phyloP scores from a whole-genome alignment of 2,888 invertebrate genomes.

The Meganola albula region DNA sequence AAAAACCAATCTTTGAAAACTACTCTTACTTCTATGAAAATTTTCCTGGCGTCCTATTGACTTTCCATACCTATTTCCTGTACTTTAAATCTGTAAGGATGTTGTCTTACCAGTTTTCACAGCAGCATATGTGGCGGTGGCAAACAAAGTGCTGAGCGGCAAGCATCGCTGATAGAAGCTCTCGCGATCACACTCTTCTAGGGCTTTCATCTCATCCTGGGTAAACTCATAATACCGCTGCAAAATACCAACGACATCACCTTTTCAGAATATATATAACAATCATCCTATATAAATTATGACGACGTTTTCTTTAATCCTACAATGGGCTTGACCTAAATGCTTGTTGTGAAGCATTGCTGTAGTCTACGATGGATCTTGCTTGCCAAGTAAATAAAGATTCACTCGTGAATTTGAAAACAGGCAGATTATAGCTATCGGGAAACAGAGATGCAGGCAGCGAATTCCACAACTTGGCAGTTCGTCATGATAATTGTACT shows the following conservation, averaged over 20 bases:
- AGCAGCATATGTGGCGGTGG: slow-evolving; percentile 80
- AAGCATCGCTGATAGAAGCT: slow-evolving; percentile 87
- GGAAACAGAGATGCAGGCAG: too few species aligned
- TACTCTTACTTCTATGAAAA: slow-evolving; percentile 63
- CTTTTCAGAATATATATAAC: too few species aligned
- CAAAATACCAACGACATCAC: slow-evolving; percentile 33
- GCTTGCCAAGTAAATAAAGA: too few species aligned
- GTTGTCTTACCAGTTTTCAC: slow-evolving; percentile 77
- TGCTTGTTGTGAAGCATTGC: too few species aligned
- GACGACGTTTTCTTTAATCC: too few species aligned
- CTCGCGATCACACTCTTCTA: slow-evolving; percentile 87
- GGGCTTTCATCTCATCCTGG: slow-evolving; percentile 82
- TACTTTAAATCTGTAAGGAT: background rate
- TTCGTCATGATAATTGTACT: too few species aligned
- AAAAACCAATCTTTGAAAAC: slow-evolving; percentile 1
- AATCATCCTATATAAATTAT: too few species aligned
- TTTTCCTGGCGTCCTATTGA: slow-evolving; percentile 45
- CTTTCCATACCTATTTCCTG: slow-evolving; percentile 6
- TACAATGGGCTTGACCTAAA: too few species aligned
- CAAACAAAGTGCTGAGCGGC: slow-evolving; percentile 81
- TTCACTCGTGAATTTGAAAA: too few species aligned
- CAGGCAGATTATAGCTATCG: too few species aligned
- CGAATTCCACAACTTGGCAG: too few species aligned
- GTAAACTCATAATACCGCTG: slow-evolving; percentile 81
- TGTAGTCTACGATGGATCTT: too few species aligned